Percentiles rank a stretch among this genome's conserved stretches.
phyloP scores from a whole-genome alignment of 2,113 vertebrate species.

The Alligator mississippiensis region DNA sequence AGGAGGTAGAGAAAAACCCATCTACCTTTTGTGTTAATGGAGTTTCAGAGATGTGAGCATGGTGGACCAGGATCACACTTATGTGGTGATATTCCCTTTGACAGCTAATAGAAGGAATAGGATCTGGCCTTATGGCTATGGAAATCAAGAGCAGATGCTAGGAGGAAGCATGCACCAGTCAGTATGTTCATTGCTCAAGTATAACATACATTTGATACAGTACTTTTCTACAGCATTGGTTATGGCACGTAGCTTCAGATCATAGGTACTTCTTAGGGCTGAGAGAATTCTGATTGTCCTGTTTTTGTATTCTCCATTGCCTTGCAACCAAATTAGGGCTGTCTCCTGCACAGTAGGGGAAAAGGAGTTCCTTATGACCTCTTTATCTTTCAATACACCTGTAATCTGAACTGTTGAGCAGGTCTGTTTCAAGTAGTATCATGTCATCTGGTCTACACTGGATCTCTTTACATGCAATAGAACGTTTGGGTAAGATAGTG shows the following conservation, averaged over 20 bases:
- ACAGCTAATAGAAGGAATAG: too few relatives aligned
- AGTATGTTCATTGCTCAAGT: not conserved
- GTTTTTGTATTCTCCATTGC: not conserved
- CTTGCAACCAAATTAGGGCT: not conserved
- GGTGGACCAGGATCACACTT: too few relatives aligned
- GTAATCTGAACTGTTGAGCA: not conserved
- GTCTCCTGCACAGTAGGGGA: not conserved
- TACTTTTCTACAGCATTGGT: not conserved
- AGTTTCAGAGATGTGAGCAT: too few relatives aligned
- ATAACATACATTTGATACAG: not conserved
- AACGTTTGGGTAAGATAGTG: not conserved
- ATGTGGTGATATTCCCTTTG: too few relatives aligned
- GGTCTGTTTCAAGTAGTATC: not conserved
- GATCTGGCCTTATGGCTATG: rapidly evolving
- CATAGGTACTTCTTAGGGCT: rapidly evolving
- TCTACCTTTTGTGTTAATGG: too few relatives aligned
- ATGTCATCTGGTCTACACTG: not conserved
- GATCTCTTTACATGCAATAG: not conserved
- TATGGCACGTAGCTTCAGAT: not conserved
- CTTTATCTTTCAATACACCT: not conserved
- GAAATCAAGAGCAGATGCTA: not conserved
- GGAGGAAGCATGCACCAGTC: rapidly evolving
- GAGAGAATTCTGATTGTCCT: not conserved
- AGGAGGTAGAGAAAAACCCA: too few relatives aligned
- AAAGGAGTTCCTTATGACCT: not conserved